Evolutionary conservation across 2,797 vertebrate species (phyloP), one percentile per base, ranked within the genome.

Genomic region (Eulemur albifrons): DNA sequence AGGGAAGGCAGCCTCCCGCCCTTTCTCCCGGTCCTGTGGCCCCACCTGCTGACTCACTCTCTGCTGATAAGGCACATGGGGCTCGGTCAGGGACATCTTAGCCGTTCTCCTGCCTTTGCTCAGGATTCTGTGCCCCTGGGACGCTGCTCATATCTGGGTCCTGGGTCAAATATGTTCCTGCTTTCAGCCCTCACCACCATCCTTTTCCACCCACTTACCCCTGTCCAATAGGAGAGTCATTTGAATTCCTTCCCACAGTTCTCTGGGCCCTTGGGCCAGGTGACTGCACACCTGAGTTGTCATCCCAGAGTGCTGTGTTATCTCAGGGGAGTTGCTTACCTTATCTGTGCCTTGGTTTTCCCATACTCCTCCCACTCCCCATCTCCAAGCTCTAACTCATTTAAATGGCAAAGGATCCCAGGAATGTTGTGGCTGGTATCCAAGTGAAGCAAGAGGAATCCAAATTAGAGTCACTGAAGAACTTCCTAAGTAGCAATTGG

Each of bases 1-100:
- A 30, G 52, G 73, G 57, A 45, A 48, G 83, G 45, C 87, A 80
- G 72, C 30, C 65, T 85, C 15, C 35, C 38, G 63, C 77, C 73
- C 85, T 97, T 96, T 94, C 90, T 92, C 92, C 81, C 90, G 95
- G 90, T 96, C 77, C 48, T 9, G 48, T 43, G 67, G 93, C 88
- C 79, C 77, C 48, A 1, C 96, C 97, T 82, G 85, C 81, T 96
- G 96, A 95, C 90, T 97, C 97, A 96, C 90, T 57, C 77, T 5
- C 3, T 4, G 54, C 40, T 61, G 77, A 97, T 93, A 96, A 93
- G 57, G n/a, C 52, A n/a, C n/a, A 10, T 13, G 12, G 52, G 38
- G 67, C 15, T 30, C 65, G 54, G 43, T 30, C 67, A 23, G 84
- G 48, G 59, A 80, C 95, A 73, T 88, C 88, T 35, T 1, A 61